These are phyloP conservation scores for Aphelenchoides avenae DNA, from an alignment of 1,140 invertebrate genomes.

Conservation along the genomic window DNA sequence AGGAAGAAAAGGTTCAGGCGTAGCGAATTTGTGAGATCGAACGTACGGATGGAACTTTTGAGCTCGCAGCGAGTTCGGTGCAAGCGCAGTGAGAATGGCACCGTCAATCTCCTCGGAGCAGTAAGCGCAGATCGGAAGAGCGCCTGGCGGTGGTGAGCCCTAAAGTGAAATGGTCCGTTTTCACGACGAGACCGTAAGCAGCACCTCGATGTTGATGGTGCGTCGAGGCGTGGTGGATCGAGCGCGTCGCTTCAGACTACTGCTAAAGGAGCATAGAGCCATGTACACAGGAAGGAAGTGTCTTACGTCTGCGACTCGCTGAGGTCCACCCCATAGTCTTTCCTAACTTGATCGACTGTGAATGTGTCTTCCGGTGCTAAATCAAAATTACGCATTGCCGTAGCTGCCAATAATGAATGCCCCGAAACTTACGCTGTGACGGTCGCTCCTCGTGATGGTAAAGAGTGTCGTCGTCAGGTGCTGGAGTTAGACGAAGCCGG, in stretches of 20 bases:
- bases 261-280: conserved; percentile 28
- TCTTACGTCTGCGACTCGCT: conserved; percentile 50
- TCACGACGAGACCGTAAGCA: conserved; percentile 12
- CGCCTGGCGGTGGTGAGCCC: conserved; percentile 35
- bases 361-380: conserved; percentile 50
- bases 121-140: conserved; percentile 53
- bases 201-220: conserved; percentile 55
- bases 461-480: conserved; percentile 47
- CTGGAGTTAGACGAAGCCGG: conserved; percentile 51
- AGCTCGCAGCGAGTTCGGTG: conserved; percentile 52
- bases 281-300: conserved; percentile 9
- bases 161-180: conserved; percentile 14
- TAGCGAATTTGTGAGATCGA: too few species aligned
- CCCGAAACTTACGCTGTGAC: conserved; percentile 30
- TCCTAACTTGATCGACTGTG: conserved; percentile 52
- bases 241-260: conserved; percentile 53
- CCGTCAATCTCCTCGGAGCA: conserved; percentile 58
- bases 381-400: conserved; percentile 13
- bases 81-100: conserved; percentile 52
- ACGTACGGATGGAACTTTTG: conserved; percentile 59
- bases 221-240: conserved; percentile 53
- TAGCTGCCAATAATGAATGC: conserved; percentile 4
- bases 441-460: conserved; percentile 41
- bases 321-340: conserved; percentile 56
- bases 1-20: too few species aligned